Evolutionary conservation across 2,888 invertebrate genomes (phyloP).

Genomic region (Uropetala carovei): DNA sequence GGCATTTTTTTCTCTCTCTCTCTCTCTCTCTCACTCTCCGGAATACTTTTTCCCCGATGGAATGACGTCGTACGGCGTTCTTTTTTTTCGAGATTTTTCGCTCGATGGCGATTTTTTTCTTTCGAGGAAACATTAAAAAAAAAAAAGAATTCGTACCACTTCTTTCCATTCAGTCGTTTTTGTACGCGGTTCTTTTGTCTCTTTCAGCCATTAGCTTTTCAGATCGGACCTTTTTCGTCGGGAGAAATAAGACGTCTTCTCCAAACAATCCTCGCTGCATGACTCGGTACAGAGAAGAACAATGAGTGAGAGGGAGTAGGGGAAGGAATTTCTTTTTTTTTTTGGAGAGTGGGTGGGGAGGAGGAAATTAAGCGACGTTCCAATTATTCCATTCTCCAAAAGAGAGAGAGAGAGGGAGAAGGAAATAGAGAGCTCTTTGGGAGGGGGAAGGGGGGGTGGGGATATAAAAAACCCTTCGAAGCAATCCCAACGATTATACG

Average conservation of each 20-base stretch:
- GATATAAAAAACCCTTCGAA: not conserved
- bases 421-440: not conserved
- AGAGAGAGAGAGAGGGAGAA: not conserved
- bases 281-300: not conserved
- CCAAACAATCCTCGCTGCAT: not conserved
- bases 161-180: no score
- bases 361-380: constrained; percentile 9
- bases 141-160: no score
- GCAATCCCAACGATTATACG: not conserved
- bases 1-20: no score
- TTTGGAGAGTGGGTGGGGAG: no score
- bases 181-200: not conserved
- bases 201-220: not conserved
- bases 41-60: no score
- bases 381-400: not conserved
- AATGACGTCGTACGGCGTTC: no score
- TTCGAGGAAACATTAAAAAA: no score
- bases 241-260: not conserved
- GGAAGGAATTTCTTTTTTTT: not conserved
- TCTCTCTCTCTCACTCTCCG: no score
- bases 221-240: not conserved
- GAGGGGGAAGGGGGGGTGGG: no score
- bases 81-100: no score
- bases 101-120: no score
- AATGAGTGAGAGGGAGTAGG: no score